phyloP scores from a whole-genome alignment of 23 tunicate species.

The Trididemnum miniatum region DNA sequence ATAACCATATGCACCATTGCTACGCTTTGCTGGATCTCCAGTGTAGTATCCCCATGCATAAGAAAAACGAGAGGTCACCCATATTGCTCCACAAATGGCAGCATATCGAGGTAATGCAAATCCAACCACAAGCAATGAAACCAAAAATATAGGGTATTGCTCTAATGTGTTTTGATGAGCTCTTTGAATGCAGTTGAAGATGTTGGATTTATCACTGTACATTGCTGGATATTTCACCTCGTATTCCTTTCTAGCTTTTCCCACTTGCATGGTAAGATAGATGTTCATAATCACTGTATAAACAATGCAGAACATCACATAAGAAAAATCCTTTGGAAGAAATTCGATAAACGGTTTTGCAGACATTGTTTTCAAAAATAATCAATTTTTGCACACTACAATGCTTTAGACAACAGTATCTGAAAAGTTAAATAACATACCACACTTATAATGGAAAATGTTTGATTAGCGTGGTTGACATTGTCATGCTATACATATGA shows the following conservation, averaged over 20 bases:
- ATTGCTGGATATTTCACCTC: constrained; percentile 84
- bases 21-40: constrained; percentile 93
- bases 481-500: no score
- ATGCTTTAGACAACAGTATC: no score
- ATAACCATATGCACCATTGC: constrained; percentile 83
- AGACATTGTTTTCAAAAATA: no score
- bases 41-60: constrained; percentile 99
- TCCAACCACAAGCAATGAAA: constrained; percentile 46
- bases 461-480: no score
- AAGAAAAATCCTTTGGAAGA: constrained; percentile 68
- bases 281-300: constrained; percentile 71
- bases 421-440: no score
- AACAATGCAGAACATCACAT: constrained; percentile 61
- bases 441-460: no score
- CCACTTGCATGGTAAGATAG: constrained; percentile 74
- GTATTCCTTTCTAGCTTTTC: constrained; percentile 77
- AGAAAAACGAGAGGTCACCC: constrained; percentile 77
- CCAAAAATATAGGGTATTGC: constrained; percentile 47
- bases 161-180: constrained; percentile 99
- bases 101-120: constrained; percentile 60
- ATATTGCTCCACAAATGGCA: constrained; percentile 80
- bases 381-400: no score
- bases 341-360: constrained; percentile 53
- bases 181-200: constrained; percentile 91
- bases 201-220: constrained; percentile 63